Conservation (phyloP, 2,797 vertebrate genomes). For the Gobio occitaniae region DNA sequence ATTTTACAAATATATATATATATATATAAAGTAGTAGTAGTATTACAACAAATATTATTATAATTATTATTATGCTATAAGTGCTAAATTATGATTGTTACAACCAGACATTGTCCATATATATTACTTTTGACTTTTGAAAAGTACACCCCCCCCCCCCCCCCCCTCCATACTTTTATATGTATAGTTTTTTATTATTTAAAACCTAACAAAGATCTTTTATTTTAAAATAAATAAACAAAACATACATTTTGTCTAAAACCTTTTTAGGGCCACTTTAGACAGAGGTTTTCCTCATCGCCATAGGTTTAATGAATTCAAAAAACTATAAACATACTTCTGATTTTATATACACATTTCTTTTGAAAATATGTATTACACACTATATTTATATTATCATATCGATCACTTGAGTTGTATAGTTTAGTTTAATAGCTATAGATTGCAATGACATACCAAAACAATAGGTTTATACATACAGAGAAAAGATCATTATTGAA, state of each 20-base stretch:
- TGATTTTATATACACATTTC: constrained; percentile 68
- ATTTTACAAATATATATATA: too few relatives aligned
- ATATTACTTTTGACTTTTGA: too few relatives aligned
- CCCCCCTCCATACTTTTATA: too few relatives aligned
- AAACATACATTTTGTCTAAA: not conserved
- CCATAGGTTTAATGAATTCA: not conserved
- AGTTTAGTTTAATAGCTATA: constrained; percentile 62
- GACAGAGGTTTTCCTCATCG: not conserved
- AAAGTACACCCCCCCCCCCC: too few relatives aligned
- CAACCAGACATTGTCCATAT: not conserved
- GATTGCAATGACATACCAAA: constrained; percentile 72
- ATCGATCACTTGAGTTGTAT: constrained; percentile 63
- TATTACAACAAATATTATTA: not conserved
- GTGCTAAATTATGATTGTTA: not conserved
- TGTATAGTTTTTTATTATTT: not conserved
- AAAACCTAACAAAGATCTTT: not conserved
- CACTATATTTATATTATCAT: constrained; percentile 70
- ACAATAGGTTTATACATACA: constrained; percentile 69
- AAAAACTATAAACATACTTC: constrained; percentile 40
- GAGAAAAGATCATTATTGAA: constrained; percentile 65
- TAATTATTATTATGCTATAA: not conserved
- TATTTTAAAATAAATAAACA: not conserved
- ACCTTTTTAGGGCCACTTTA: not conserved
- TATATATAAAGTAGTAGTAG: too few relatives aligned
- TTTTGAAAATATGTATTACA: constrained; percentile 71